Base-by-base conservation (phyloP, 2,888 invertebrate genomes). In the Bombylius discolor region DNA sequence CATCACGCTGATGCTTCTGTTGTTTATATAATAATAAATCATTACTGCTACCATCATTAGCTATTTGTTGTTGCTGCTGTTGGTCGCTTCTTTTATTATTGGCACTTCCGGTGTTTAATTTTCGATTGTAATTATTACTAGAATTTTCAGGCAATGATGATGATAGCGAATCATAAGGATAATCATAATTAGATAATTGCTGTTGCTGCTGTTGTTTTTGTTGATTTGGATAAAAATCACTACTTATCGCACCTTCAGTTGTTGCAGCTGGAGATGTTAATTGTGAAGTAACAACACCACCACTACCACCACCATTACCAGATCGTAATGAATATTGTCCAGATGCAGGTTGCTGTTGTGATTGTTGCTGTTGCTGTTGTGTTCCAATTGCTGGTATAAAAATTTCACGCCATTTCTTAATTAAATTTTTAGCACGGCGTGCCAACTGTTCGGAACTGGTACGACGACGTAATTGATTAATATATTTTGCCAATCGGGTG, bases 401-500 rank as follows among this genome's bases (percentile, higher is more conserved):
- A 76, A 90, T 83, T 76, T 87, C 87, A 66, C 95, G 84, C 96
- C 96, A 96, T 76, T 87, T 81, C 67, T 92, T 91, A 56, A 96
- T 85, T 71, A 96, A 79, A 70, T 89, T 89, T 76, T 95, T 96
- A 57, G 93, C 90, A 63, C 95, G 82, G 67, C 88, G 85, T 54
- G 94, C 92, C 71, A 96, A 78, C 59, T 81, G 80, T 63, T 90
- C 89, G 73, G 93, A 88, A 58, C 79, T 80, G 47, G 92, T 91
- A 75, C 89, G 89, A 58, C 90, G 81, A 56, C 96, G 82, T 53
- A 96, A 78, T 73, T 93, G 92, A 74, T 96, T 96, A 74, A 96
- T 88, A 72, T 89, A 86, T 75, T 88, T 90, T 47, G 94, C 96
- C 72, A 97, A 78, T 82, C 95, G 80, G 81, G 96, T 96, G 83